Evolutionary conservation across 2,113 vertebrate genomes (phyloP), one percentile per base, ranked within the genome.

Genomic region (Cyphomyrus plagiostoma): DNA sequence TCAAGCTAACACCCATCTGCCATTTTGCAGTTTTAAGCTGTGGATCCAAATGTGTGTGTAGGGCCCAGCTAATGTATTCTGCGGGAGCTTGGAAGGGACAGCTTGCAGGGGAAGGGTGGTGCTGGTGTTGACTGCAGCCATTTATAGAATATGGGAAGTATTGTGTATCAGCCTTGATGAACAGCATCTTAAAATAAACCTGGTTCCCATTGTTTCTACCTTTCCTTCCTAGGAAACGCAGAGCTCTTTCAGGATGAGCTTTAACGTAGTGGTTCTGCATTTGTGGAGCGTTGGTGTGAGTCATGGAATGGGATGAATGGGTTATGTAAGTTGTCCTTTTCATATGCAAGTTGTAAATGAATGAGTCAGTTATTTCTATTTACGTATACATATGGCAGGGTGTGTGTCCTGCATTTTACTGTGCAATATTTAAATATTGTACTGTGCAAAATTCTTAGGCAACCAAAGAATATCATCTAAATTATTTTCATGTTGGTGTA

Each of bases 71-170:
- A 84, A 48, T 84, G 39, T 19, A 13, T 49, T 46, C 42, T 85
- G 48, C 11, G 45, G 45, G 13, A 50, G 48, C 8, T 30, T 86
- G 45, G 45, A 84, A 45, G 46, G 46, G 45, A 48, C 83, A 50
- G 45, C 42, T 13, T 49, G 82, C 23, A 50, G 46, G 83, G 45
- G 45, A 50, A 30, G 83, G 48, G 83, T 49, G 83, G 46, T 26
- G n/a, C 83, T 23, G 83, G n/a, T 86, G 21, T 50, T 49, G 83
- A 50, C 83, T 48, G 46, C n/a, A 50, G 48, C 83, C 83, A 49
- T 86, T 86, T 86, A 86, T 86, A 86, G 48, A 86, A 86, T 42
- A 84, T 84, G 82, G 82, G 82, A 84, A 84, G 82, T 48, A n/a
- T 80, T 80, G 35, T 80, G 35, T 39, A 17, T 80, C 74, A 80